A percentile compares a stretch with the other conserved stretches of the same genome.
These are phyloP conservation scores for Epicauta chinensis DNA, from an alignment of 1,140 invertebrate genomes.

Conservation along the genomic window DNA sequence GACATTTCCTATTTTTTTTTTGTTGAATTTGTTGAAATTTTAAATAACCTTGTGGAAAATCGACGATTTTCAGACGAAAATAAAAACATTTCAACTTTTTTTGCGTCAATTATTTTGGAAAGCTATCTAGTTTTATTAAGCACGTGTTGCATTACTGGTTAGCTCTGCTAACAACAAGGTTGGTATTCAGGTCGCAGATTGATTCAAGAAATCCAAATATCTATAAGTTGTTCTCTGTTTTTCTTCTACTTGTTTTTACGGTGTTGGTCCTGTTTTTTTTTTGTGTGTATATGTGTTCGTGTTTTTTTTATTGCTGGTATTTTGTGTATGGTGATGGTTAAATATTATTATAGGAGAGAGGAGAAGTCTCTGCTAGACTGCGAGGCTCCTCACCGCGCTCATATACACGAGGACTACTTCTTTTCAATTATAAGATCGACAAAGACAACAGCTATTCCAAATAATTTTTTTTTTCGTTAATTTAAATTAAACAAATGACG, in stretches of 20 bases:
- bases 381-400: constrained; percentile 7
- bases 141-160: constrained; percentile 7
- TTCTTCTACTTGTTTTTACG: not conserved
- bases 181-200: constrained; percentile 16
- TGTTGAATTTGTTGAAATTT: too few relatives aligned
- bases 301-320: too few relatives aligned
- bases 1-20: too few relatives aligned
- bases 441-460: not conserved
- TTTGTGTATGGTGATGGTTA: not conserved
- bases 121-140: constrained; percentile 7
- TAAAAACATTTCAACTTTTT: too few relatives aligned
- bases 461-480: too few relatives aligned
- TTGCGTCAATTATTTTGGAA: constrained; percentile 9
- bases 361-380: constrained; percentile 7
- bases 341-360: not conserved
- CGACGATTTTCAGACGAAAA: too few relatives aligned
- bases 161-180: constrained; percentile 5
- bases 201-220: constrained; percentile 3
- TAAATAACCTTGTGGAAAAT: too few relatives aligned
- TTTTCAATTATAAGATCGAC: not conserved
- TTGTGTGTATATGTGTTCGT: too few relatives aligned
- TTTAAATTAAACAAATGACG: not conserved
- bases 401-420: constrained; percentile 6
- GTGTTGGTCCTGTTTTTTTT: too few relatives aligned
- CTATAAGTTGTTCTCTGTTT: not conserved